Conservation (phyloP, 2,113 vertebrate genomes). For the Cyanocitta stelleri region DNA sequence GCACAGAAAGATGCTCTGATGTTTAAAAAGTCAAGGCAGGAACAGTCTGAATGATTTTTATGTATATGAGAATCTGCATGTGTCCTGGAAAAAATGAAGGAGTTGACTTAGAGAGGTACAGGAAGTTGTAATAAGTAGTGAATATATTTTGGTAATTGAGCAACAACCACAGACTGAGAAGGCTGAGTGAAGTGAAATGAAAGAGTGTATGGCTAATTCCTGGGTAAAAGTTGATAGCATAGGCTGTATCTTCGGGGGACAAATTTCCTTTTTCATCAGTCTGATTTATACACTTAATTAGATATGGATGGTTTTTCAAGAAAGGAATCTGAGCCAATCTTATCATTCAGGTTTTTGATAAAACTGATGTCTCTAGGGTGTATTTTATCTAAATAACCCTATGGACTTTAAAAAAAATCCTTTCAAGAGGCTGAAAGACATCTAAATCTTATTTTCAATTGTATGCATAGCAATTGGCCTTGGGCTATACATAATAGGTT, state of each 20-base stretch:
- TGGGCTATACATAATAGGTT: background rate
- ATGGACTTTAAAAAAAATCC: background rate
- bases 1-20: background rate
- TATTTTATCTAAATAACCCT: background rate
- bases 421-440: background rate
- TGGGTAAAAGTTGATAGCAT: background rate
- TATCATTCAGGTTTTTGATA: background rate
- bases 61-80: background rate
- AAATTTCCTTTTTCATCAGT: background rate
- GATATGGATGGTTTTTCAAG: background rate
- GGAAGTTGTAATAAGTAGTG: background rate
- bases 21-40: background rate
- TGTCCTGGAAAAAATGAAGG: background rate
- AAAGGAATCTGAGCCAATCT: background rate
- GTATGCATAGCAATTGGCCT: background rate
- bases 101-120: background rate
- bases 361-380: background rate
- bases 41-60: background rate
- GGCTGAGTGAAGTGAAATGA: background rate
- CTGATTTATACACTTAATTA: background rate
- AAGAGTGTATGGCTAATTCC: background rate
- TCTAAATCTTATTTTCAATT: background rate
- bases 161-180: background rate
- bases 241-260: background rate
- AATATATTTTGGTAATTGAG: background rate